Evolutionary conservation across 2,888 invertebrate genomes (phyloP).

Genomic region (Carpatolechia fugitivella): DNA sequence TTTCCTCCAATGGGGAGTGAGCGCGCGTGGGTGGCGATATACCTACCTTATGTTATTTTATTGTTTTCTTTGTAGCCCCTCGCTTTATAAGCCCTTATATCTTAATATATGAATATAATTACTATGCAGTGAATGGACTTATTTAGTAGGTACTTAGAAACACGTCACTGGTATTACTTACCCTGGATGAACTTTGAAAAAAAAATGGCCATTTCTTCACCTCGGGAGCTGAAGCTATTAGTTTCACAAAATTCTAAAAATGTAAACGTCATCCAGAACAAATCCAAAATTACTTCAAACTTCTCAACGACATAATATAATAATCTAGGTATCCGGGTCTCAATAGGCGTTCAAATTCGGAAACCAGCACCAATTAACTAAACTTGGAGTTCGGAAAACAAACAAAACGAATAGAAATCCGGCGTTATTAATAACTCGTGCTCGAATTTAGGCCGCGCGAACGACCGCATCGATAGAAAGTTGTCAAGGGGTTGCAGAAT

Average conservation of each 20-base stretch:
- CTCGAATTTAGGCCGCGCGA: slow-evolving; percentile 12
- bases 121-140: no score
- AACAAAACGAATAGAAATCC: slow-evolving; percentile 30
- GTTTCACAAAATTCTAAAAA: background rate
- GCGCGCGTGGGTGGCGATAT: slow-evolving; percentile 51
- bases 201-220: no score
- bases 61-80: no score
- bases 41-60: no score
- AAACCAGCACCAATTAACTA: slow-evolving; percentile 35
- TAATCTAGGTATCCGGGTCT: background rate
- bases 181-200: no score
- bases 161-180: no score
- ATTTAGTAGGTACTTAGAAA: no score
- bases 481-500: background rate
- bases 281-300: background rate
- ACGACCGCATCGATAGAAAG: slow-evolving; percentile 18
- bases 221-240: no score
- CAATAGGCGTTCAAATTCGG: slow-evolving; percentile 1
- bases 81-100: no score
- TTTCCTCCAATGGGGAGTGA: slow-evolving; percentile 58
- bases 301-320: background rate
- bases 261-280: background rate
- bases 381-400: slow-evolving; percentile 31
- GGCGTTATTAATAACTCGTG: slow-evolving; percentile 29
- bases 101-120: no score